A percentile compares a stretch with the other conserved stretches of the same genome.
Evolutionary conservation across 2,888 invertebrate species (phyloP).

Genomic region (Agrotis segetum): DNA sequence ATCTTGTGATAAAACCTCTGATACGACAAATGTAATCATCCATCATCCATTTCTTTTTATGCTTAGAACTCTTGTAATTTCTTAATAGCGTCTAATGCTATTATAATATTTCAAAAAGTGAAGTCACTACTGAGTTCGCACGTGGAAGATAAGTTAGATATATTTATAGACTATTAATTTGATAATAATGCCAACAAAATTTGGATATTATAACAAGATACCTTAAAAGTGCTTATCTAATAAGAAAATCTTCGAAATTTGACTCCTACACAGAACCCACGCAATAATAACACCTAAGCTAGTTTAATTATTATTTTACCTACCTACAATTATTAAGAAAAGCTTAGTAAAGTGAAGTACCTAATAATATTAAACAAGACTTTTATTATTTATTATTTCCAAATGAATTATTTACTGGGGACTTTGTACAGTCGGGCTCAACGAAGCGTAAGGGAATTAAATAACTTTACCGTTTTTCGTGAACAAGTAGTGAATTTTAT

Average conservation of each 20-base stretch:
- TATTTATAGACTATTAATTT: not conserved
- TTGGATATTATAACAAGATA: not conserved
- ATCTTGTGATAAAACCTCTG: too few species aligned
- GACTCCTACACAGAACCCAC: not conserved
- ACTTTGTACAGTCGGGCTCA: conserved; percentile 25
- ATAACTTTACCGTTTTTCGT: conserved; percentile 32
- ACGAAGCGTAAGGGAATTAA: conserved; percentile 34
- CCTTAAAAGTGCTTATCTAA: not conserved
- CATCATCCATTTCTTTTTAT: too few species aligned
- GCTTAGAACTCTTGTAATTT: too few species aligned
- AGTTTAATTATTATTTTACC: conserved; percentile 3
- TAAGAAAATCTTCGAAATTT: not conserved
- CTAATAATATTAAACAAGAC: not conserved
- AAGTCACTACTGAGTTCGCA: too few species aligned
- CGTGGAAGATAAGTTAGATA: too few species aligned
- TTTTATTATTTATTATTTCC: conserved; percentile 30
- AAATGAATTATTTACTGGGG: conserved; percentile 35
- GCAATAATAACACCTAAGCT: not conserved
- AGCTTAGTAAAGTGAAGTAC: not conserved
- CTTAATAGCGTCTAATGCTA: too few species aligned
- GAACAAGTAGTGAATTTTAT: conserved; percentile 29
- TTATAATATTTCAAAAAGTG: too few species aligned
- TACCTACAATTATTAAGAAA: not conserved
- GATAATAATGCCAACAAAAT: not conserved
- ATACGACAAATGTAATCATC: too few species aligned